Evolutionary conservation across 2,888 invertebrate species (phyloP).

Genomic region (Sphaerophoria rueppellii): DNA sequence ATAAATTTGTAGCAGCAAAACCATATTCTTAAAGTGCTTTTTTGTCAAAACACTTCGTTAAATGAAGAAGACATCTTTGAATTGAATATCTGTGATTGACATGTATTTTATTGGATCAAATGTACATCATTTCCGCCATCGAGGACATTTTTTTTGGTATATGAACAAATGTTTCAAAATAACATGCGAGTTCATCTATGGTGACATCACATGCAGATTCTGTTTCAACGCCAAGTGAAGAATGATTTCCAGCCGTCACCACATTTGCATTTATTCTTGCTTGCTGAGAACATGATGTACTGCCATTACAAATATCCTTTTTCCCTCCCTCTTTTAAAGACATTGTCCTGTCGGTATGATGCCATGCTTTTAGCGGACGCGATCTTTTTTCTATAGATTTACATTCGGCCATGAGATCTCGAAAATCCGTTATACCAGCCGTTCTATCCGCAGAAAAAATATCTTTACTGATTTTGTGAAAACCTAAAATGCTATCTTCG

Average conservation of each 20-base stretch:
- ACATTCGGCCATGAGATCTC: conserved; percentile 79
- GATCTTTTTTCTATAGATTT: conserved; percentile 70
- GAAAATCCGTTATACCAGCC: conserved; percentile 76
- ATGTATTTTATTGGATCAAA: conserved; percentile 83
- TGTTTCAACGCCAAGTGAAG: conserved; percentile 38
- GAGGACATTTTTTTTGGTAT: conserved; percentile 99
- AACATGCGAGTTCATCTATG: conserved; percentile 96
- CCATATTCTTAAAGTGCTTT: too few relatives aligned
- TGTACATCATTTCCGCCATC: conserved; percentile 99
- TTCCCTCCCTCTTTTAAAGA: conserved; percentile 20
- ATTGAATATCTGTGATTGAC: not conserved
- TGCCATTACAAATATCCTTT: conserved; percentile 56
- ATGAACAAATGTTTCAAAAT: conserved; percentile 97
- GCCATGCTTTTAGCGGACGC: conserved; percentile 58
- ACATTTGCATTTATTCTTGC: conserved; percentile 84
- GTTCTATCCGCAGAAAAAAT: conserved; percentile 21
- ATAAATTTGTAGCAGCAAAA: too few relatives aligned
- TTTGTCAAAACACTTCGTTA: too few relatives aligned
- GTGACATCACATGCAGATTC: conserved; percentile 89
- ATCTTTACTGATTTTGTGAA: conserved; percentile 38
- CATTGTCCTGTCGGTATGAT: conserved; percentile 18
- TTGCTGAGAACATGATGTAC: conserved; percentile 89
- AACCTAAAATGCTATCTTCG: conserved; percentile 47
- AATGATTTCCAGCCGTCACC: conserved; percentile 79
- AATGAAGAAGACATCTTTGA: too few relatives aligned